Evolutionary conservation across 1,140 invertebrate species (phyloP), one percentile per base, ranked within the genome.

Genomic region (Drosophila yakuba): DNA sequence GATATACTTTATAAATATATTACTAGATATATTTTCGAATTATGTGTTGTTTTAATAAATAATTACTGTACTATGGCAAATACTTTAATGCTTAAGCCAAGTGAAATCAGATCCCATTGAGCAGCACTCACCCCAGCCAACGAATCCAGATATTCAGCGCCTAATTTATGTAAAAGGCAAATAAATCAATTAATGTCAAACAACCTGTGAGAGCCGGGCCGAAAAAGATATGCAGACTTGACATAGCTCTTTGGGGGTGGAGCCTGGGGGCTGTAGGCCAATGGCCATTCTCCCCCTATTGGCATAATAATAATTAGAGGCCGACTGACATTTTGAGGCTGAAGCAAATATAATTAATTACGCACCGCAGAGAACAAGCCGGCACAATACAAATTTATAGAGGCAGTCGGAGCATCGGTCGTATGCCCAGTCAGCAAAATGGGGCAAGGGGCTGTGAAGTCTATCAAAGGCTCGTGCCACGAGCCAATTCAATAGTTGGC

Each of bases 131-230:
- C 7, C 2, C 38, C 48, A 44, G 2, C 43, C 36, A 25, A 35
- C 51, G 82, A 67, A 67, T 78, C 50, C 52, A 63, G 78, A 85
- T 81, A 85, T 78, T 67, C 68, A 60, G 63, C 17, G 48, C 64
- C 77, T 80, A 89, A 91, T 91, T 89, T 80, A 85, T 91, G 86
- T 85, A 85, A 91, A 89, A 86, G 88, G 78, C 84, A 85, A 91
- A 91, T 91, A 91, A 91, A 91, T 91, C 89, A 91, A 91, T 91
- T 91, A 91, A 85, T 91, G 89, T 89, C 89, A 91, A 91, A 91
- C 84, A 91, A 91, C 80, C 89, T 91, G 84, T 91, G 80, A 78
- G 63, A 54, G 62, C 44, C 48, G 12, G 28, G 15, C 62, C 52
- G 32, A 59, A 75, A 75, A 60, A 69, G 75, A 83, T 74, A 75